phyloP scores from a whole-genome alignment of 2,888 invertebrate genomes.

The Eupeodes latifasciatus region DNA sequence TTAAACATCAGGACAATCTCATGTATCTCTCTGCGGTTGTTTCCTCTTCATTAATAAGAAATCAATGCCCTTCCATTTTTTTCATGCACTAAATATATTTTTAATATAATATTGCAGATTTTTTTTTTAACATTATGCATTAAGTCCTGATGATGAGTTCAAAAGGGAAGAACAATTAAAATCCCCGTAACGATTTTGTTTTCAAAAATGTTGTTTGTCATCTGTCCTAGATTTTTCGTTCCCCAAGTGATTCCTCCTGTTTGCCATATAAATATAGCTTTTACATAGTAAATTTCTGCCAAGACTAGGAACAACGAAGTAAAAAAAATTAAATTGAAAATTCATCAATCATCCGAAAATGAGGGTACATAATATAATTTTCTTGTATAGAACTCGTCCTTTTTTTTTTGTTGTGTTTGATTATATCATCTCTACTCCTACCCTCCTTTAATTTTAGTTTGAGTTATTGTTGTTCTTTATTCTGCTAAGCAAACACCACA shows the following conservation, averaged over 20 bases:
- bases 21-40: no score
- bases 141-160: background rate
- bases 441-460: constrained; percentile 11
- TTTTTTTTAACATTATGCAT: background rate
- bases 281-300: background rate
- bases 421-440: constrained; percentile 22
- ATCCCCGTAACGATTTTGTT: constrained; percentile 1
- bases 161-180: background rate
- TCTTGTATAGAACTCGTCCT: constrained; percentile 37
- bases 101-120: no score
- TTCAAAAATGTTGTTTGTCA: constrained; percentile 6
- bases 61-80: no score
- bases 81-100: no score
- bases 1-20: no score
- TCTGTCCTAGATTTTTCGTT: constrained; percentile 30
- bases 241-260: background rate
- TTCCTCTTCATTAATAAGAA: no score
- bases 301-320: constrained; percentile 18
- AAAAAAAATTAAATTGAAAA: constrained; percentile 49
- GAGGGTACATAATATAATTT: constrained; percentile 67
- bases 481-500: background rate
- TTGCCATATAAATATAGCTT: background rate
- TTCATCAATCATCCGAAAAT: constrained; percentile 64
- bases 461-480: background rate
- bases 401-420: constrained; percentile 11